phyloP scores from a whole-genome alignment of 1,140 invertebrate species.

The Drosophila ohnishii region DNA sequence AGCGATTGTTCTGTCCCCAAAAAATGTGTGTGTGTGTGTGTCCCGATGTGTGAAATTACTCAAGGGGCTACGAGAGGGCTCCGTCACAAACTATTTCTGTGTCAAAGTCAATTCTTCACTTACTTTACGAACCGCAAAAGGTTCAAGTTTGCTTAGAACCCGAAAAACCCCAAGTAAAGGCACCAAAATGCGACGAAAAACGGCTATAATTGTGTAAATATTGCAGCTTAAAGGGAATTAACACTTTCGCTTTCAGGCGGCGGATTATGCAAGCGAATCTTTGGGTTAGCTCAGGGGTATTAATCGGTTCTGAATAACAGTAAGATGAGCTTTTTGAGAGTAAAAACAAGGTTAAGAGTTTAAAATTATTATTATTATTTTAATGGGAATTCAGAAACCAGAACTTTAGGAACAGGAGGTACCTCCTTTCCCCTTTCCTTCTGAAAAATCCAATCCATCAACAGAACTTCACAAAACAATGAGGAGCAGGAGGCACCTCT shows the following conservation, averaged over 20 bases:
- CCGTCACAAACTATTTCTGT: constrained; percentile 47
- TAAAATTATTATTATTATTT: too few relatives aligned
- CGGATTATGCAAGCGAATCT: constrained; percentile 32
- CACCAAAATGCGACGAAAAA: neutral
- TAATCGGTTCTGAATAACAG: constrained; percentile 1
- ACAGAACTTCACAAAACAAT: too few relatives aligned
- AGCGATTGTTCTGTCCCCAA: constrained; percentile 55
- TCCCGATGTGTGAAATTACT: constrained; percentile 64
- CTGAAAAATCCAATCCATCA: too few relatives aligned
- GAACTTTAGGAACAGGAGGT: too few relatives aligned
- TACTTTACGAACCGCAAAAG: constrained; percentile 11
- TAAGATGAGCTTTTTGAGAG: neutral
- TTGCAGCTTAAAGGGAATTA: constrained; percentile 59
- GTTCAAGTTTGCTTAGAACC: constrained; percentile 51
- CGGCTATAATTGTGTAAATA: constrained; percentile 17
- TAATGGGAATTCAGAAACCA: too few relatives aligned
- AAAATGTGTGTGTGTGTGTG: neutral
- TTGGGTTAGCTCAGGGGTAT: neutral
- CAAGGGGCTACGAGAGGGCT: constrained; percentile 38
- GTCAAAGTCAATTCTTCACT: constrained; percentile 67
- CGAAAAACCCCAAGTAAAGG: neutral
- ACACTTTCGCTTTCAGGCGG: constrained; percentile 60
- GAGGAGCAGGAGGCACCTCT: neutral
- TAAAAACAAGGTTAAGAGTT: neutral
- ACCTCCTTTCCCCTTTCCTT: too few relatives aligned